These are phyloP conservation scores for Amphimallon solstitiale DNA, from an alignment of 2,888 invertebrate genomes.

Conservation along the genomic window DNA sequence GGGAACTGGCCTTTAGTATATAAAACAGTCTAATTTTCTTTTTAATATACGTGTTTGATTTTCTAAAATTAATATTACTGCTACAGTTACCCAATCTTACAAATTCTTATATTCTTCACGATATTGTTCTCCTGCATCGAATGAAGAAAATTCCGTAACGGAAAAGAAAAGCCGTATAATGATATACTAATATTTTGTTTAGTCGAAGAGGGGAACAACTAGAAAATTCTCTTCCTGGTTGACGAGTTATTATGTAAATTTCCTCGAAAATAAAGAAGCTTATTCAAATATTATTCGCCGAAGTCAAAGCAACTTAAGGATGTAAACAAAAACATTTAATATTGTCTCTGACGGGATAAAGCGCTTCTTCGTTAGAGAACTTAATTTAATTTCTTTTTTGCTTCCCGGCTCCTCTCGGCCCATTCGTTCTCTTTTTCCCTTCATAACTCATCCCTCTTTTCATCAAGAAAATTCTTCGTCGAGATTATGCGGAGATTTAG, in stretches of 20 bases:
- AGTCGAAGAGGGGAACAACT: slow-evolving; percentile 10
- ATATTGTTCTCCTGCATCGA: no score
- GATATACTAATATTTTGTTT: slow-evolving; percentile 36
- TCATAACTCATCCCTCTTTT: slow-evolving; percentile 25
- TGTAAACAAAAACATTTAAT: slow-evolving; percentile 59
- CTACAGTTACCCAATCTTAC: no score
- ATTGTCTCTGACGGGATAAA: slow-evolving; percentile 59
- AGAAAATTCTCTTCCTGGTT: slow-evolving; percentile 14
- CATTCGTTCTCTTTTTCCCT: slow-evolving; percentile 33
- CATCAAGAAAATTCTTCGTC: slow-evolving; percentile 7
- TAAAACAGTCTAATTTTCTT: no score
- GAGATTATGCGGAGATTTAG: slow-evolving; percentile 28
- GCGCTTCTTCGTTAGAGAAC: slow-evolving; percentile 58
- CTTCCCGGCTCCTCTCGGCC: slow-evolving; percentile 47
- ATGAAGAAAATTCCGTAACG: no score
- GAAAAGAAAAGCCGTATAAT: neutral
- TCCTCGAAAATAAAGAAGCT: slow-evolving; percentile 52
- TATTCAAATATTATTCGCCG: slow-evolving; percentile 55
- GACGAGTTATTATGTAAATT: slow-evolving; percentile 51
- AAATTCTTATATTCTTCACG: no score
- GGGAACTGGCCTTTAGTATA: no score
- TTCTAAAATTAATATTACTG: no score
- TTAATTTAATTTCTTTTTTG: slow-evolving; percentile 57
- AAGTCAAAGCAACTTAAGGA: slow-evolving; percentile 57
- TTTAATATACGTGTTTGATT: no score